Evolutionary conservation across 2,888 invertebrate species (phyloP), one percentile per base, ranked within the genome.

Genomic region (Sphaerophoria rueppellii): DNA sequence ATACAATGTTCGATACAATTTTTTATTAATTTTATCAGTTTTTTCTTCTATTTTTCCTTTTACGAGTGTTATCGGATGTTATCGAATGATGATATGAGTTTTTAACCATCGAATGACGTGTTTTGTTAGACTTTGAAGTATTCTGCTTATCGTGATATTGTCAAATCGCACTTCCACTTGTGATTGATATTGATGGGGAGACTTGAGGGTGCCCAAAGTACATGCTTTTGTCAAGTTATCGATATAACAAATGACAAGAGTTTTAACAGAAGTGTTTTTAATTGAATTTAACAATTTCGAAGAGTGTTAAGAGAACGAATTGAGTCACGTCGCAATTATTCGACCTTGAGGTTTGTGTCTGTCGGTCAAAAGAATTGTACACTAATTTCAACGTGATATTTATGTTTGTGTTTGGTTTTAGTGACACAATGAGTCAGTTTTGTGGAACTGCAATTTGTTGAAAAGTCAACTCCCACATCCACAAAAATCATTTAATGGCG

Each of bases 251-350:
- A 16, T 6, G 32, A 43, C 11, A 46, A 16, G 37, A 67, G 34
- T 24, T 9, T 57, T 37, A 11, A 57, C 35, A 57, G 14, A 12
- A 0, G 9, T 52, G 0, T 34, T 43, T 60, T 46, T 58, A 69
- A 69, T 75, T 50, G 57, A 65, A 57, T n/a, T n/a, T 65, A 37
- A 52, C n/a, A 37, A 52, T 52, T 52, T 67, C 4, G 6, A 54
- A 54, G 52, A 67, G 67, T 67, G 67, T 24, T 67, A 40, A 24
- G 5, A 9, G 37, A 74, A 9, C 9, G 37, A 74, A 65, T 58
- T 67, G 67, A 67, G 16, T 75, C 75, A 58, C 14, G 50, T 52
- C 37, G 58, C 67, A 75, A 75, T 50, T 58, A 75, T 67, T 46
- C 57, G 65, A 58, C 65, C 74, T 75, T 75, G 37, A 67, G 14